Base-by-base conservation (phyloP, 2,888 invertebrate genomes). In the Salticus scenicus region DNA sequence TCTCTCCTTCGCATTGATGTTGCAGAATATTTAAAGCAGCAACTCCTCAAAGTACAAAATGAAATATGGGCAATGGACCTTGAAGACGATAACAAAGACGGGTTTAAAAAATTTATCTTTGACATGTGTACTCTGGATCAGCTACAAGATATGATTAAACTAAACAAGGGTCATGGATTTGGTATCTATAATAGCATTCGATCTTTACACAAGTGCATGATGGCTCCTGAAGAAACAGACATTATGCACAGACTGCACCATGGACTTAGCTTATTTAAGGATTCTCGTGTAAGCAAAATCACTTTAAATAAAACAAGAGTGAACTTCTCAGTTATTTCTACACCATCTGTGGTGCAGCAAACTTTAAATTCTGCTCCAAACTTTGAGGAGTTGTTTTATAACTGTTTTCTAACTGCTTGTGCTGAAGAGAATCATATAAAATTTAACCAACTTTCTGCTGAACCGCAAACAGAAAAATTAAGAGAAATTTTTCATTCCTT, bases 151-250 rank as follows among this genome's bases (percentile, higher is more conserved):
- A 81, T 77, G 42, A 57, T 87, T 12, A 85, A 81, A 47, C 47
- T 73, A 14, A 87, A 75, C 20, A 51, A 78, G 24, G 87, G 87
- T 5, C 84, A 87, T 72, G 85, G 80, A 14, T 33, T 85, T 24
- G 87, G 78, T 0, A 80, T 87, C 14, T 87, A 87, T n/a, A 87
- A 80, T 64, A 84, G 79, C 64, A 69, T 57, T 28, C 63, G 78
- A 8, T 66, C 80, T 30, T 72, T 87, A 10, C 77, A 87, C 24
- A 81, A 77, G n/a, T 69, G 67, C 8, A 64, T 85, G 28, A n/a
- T 63, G 14, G 10, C 69, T 0, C 77, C 84, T 33, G 76, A 74
- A 28, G 81, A 78, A 20, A 63, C 72, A 20, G 87, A 87, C 37
- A 71, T 87, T 0, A 72, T 87, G 70, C 24, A 70, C 5, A n/a